These are phyloP conservation scores for Megaceryle torquata DNA, from an alignment of 2,113 vertebrate genomes.

Conservation along the genomic window DNA sequence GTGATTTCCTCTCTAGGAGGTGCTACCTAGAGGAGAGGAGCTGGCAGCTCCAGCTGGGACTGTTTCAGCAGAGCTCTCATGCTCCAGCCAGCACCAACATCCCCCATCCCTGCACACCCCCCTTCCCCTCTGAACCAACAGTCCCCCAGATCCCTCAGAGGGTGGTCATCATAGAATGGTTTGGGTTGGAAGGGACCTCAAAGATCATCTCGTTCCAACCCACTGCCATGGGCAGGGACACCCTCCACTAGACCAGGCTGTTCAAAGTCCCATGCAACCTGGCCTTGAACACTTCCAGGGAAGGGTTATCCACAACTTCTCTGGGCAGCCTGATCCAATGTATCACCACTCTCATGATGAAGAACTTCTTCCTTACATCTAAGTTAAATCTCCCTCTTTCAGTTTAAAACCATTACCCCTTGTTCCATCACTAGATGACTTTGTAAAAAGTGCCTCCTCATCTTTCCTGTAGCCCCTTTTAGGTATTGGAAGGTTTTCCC, in stretches of 20 bases:
- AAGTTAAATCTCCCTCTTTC: background rate
- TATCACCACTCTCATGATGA: background rate
- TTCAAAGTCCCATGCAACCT: too few species aligned
- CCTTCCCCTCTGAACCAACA: background rate
- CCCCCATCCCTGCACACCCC: background rate
- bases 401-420: background rate
- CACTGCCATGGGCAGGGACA: too few species aligned
- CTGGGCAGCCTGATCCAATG: background rate
- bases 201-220: background rate
- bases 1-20: background rate
- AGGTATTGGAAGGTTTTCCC: background rate
- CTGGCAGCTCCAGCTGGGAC: background rate
- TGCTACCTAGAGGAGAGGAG: background rate
- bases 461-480: background rate
- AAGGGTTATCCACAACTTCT: background rate
- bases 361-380: background rate
- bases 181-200: background rate
- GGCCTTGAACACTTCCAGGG: background rate
- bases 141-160: background rate
- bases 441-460: background rate
- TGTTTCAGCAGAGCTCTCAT: background rate
- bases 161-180: background rate
- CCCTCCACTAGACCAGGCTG: too few species aligned
- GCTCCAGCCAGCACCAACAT: background rate
- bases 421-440: background rate